phyloP scores from a whole-genome alignment of 2,888 invertebrate species.

The Pyrrhosoma nymphula region DNA sequence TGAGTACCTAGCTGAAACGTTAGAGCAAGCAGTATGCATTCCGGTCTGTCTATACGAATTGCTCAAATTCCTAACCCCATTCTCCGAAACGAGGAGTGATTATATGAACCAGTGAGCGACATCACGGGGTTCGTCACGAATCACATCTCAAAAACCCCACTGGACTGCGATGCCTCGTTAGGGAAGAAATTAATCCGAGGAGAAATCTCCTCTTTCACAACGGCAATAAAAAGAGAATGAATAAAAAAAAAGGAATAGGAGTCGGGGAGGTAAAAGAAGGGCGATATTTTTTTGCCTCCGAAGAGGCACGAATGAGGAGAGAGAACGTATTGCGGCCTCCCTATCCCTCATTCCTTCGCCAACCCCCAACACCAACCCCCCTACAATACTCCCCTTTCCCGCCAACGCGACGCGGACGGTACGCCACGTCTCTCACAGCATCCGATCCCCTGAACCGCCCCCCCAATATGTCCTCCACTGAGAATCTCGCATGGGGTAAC shows the following conservation, averaged over 20 bases:
- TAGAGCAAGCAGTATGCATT: background rate
- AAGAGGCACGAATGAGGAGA: background rate
- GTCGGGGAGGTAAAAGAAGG: background rate
- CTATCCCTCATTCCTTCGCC: background rate
- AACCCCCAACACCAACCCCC: background rate
- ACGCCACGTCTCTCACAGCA: background rate
- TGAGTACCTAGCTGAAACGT: no score
- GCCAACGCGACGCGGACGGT: background rate
- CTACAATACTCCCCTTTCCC: no score
- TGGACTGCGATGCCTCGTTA: background rate
- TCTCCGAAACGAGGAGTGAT: background rate
- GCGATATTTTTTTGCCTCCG: background rate
- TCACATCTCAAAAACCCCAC: background rate
- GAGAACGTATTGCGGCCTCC: background rate
- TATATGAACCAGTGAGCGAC: background rate
- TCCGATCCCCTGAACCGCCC: background rate
- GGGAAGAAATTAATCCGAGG: background rate
- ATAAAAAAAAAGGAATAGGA: background rate
- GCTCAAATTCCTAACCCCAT: background rate
- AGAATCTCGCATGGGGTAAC: background rate
- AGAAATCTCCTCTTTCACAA: background rate
- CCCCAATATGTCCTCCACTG: background rate
- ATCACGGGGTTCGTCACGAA: background rate
- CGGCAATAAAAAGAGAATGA: background rate
- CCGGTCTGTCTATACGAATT: no score